Evolutionary conservation across 2,888 invertebrate genomes (phyloP).

Genomic region (Eudasyphora cyanicolor): DNA sequence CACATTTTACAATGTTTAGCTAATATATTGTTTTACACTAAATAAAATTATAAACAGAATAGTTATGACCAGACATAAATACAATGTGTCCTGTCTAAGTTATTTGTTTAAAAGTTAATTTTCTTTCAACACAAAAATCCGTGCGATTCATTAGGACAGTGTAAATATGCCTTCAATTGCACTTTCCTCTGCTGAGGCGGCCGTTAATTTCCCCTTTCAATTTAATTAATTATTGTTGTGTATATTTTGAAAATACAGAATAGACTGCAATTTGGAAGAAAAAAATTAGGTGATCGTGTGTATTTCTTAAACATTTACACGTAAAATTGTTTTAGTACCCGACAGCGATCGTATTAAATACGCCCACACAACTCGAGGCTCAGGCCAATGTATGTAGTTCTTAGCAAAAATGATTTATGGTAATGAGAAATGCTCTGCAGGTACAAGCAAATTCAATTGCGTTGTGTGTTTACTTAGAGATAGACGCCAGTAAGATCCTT

Average conservation of each 20-base stretch:
- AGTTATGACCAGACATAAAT: too few relatives aligned
- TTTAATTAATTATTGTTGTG: not conserved
- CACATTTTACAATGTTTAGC: too few relatives aligned
- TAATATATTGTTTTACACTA: too few relatives aligned
- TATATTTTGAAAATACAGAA: not conserved
- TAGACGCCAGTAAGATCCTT: conserved; percentile 10
- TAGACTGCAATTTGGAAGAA: not conserved
- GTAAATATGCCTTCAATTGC: too few relatives aligned
- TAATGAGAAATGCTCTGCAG: not conserved
- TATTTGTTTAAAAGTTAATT: too few relatives aligned
- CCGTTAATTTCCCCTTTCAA: not conserved
- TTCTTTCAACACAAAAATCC: too few relatives aligned
- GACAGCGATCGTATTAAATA: not conserved
- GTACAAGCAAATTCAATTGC: not conserved
- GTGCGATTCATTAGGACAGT: too few relatives aligned
- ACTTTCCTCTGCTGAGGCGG: too few relatives aligned
- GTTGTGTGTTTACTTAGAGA: not conserved
- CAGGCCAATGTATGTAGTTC: not conserved
- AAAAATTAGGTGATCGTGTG: too few relatives aligned
- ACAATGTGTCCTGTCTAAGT: too few relatives aligned
- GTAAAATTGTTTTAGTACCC: not conserved
- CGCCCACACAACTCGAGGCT: not conserved
- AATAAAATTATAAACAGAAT: too few relatives aligned
- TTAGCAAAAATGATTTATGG: not conserved
- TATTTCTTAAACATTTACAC: too few relatives aligned